Evolutionary conservation across 2,797 vertebrate genomes (phyloP).

Genomic region (Dermochelys coriacea): DNA sequence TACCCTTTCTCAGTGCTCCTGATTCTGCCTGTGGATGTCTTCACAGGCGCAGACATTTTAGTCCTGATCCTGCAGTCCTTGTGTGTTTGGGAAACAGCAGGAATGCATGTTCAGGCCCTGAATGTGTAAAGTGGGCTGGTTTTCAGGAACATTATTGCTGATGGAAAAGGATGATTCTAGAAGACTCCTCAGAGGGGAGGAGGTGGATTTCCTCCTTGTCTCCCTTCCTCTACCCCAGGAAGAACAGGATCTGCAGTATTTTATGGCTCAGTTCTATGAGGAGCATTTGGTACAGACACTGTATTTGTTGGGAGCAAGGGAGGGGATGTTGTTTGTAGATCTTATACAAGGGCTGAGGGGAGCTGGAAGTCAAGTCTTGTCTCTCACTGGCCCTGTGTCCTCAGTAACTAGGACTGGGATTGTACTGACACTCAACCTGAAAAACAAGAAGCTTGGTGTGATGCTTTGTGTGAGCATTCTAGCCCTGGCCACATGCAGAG

Average conservation of each 20-base stretch:
- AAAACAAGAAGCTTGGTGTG: not conserved
- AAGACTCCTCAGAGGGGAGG: not conserved
- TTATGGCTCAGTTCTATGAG: not conserved
- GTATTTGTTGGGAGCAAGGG: not conserved
- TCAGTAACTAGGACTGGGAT: rapidly evolving
- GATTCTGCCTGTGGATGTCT: not conserved
- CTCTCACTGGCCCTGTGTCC: not conserved
- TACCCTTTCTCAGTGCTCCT: not conserved
- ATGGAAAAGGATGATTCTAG: not conserved
- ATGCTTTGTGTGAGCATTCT: not conserved
- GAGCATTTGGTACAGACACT: not conserved
- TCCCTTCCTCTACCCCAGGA: rapidly evolving
- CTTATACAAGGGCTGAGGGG: not conserved
- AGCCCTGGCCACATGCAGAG: not conserved
- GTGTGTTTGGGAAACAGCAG: not conserved
- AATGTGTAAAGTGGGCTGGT: rapidly evolving
- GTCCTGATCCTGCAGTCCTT: too few relatives aligned
- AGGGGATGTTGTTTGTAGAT: not conserved
- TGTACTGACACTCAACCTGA: not conserved
- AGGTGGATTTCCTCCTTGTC: not conserved
- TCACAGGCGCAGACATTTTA: not conserved
- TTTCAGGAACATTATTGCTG: not conserved
- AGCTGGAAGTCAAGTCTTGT: not conserved
- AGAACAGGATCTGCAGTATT: not conserved
- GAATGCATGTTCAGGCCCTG: not conserved